A percentile compares a stretch with the other conserved stretches of the same genome.
Evolutionary conservation across 2,797 vertebrate species (phyloP).

Genomic region (Scleropages formosus): DNA sequence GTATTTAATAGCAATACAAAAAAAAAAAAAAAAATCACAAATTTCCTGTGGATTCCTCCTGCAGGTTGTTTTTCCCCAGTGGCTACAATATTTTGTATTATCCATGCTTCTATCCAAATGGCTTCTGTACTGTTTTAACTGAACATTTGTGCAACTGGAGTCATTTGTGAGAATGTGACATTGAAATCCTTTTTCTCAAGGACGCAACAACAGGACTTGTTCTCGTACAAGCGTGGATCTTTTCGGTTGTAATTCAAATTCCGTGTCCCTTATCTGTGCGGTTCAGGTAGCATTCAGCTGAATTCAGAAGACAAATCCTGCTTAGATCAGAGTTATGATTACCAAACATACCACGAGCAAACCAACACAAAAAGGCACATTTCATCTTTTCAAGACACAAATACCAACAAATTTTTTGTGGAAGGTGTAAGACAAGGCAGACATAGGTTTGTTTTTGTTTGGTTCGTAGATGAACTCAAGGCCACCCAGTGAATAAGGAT

Average conservation of each 20-base stretch:
- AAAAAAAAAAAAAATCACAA: no score
- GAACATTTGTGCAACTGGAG: no score
- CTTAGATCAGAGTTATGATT: constrained; percentile 14
- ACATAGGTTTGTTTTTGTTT: constrained; percentile 17
- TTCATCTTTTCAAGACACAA: constrained; percentile 7
- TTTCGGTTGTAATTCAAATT: constrained; percentile 8
- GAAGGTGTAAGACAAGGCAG: constrained; percentile 8
- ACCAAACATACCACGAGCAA: constrained; percentile 14
- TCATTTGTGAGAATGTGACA: no score
- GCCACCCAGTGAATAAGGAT: constrained; percentile 25
- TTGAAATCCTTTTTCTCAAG: no score
- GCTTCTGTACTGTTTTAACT: no score
- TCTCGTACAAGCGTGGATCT: background rate
- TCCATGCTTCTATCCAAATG: no score
- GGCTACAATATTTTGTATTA: no score
- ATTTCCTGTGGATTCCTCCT: no score
- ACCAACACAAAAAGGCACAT: background rate
- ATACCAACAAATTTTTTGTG: constrained; percentile 1
- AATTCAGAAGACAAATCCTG: constrained; percentile 2
- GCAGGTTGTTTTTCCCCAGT: no score
- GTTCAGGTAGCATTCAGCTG: constrained; percentile 2
- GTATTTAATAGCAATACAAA: no score
- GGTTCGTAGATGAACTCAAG: constrained; percentile 24
- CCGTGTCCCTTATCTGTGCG: background rate
- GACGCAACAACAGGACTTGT: background rate